Evolutionary conservation across 2,797 vertebrate genomes (phyloP).

Genomic region (Salmo trutta): DNA sequence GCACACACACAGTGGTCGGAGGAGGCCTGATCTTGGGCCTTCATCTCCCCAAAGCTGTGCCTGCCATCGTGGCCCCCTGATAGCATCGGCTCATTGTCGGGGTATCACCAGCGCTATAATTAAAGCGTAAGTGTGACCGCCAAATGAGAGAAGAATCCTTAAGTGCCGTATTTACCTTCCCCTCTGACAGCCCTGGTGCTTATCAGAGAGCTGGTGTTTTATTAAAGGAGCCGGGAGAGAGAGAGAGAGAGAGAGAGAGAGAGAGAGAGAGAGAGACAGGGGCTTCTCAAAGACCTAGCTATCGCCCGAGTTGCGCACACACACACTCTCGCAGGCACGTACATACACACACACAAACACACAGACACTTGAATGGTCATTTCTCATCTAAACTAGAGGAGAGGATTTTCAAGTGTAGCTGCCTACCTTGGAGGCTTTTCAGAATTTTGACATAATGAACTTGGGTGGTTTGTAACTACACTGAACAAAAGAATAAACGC

Average conservation of each 20-base stretch:
- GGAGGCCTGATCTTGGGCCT: constrained; percentile 50
- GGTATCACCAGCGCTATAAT: constrained; percentile 74
- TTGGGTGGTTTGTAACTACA: too few relatives aligned
- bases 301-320: constrained; percentile 39
- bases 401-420: too few relatives aligned
- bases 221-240: constrained; percentile 30
- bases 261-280: constrained; percentile 39
- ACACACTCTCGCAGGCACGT: constrained; percentile 2
- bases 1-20: constrained; percentile 41
- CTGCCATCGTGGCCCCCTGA: constrained; percentile 58
- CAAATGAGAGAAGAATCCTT: constrained; percentile 79
- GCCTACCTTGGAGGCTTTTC: too few relatives aligned
- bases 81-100: constrained; percentile 73
- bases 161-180: constrained; percentile 76
- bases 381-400: too few relatives aligned
- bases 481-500: too few relatives aligned
- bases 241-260: constrained; percentile 50
- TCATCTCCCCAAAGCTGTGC: constrained; percentile 46
- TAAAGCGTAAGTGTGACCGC: constrained; percentile 77
- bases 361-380: neutral
- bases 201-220: constrained; percentile 60
- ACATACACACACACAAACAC: neutral
- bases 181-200: constrained; percentile 62
- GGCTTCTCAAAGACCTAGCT: constrained; percentile 62
- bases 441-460: too few relatives aligned